phyloP scores from a whole-genome alignment of 2,113 vertebrate species.

The Andinoacara biseriatus region DNA sequence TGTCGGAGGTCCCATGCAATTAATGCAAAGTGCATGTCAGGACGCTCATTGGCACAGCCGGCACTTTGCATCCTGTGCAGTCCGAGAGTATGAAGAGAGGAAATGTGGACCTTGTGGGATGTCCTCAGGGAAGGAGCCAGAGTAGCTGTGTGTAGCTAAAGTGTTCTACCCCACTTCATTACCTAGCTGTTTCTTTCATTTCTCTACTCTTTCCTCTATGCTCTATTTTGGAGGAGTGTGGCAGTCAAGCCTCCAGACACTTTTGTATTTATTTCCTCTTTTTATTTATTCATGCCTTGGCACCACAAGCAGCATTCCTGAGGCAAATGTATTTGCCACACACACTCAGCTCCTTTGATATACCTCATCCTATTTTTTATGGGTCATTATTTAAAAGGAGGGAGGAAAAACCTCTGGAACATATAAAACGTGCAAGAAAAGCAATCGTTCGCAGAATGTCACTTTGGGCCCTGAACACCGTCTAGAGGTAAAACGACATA shows the following conservation, averaged over 20 bases:
- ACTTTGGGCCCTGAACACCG: background rate
- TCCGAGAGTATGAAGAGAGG: constrained; percentile 10
- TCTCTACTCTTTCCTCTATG: constrained; percentile 29
- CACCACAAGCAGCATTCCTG: constrained; percentile 48
- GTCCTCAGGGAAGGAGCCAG: constrained; percentile 26
- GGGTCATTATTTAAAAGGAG: constrained; percentile 63
- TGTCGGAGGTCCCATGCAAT: constrained; percentile 37
- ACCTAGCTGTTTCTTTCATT: constrained; percentile 40
- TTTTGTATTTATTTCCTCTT: constrained; percentile 66
- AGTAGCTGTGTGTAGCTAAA: constrained; percentile 34
- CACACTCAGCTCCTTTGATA: constrained; percentile 66
- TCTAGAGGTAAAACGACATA: background rate
- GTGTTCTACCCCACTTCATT: constrained; percentile 57
- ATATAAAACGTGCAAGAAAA: constrained; percentile 27
- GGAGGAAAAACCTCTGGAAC: background rate
- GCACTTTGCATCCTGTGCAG: background rate
- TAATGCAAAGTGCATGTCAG: constrained; percentile 15
- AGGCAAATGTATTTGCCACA: constrained; percentile 64
- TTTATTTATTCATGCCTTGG: constrained; percentile 75
- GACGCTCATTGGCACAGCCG: constrained; percentile 34
- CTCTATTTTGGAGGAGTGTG: constrained; percentile 52
- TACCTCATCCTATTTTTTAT: constrained; percentile 62
- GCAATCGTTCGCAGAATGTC: constrained; percentile 5
- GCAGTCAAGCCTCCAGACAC: constrained; percentile 49
- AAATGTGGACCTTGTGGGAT: constrained; percentile 18